Evolutionary conservation across 2,888 invertebrate genomes (phyloP), one percentile per base, ranked within the genome.

Genomic region (Noctua fimbriata): DNA sequence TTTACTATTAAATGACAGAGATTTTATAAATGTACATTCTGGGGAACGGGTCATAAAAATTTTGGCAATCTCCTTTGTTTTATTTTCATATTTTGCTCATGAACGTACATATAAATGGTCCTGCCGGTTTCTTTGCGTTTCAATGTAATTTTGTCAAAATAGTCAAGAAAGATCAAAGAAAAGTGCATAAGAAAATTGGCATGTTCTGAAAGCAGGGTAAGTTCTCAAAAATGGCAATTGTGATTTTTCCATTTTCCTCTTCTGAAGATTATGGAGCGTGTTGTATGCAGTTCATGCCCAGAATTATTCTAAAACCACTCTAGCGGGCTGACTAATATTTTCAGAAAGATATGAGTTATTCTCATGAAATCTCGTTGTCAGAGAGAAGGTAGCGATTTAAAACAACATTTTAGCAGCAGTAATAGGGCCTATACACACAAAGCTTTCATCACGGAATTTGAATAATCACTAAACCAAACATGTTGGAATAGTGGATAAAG

Each of bases 371-470:
- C 14, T 41, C 16, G 21, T 70, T 44, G 41, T 21, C 24, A 1
- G 16, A 28, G n/a, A 12, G 14, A 36, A 73, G 5, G 32, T 14
- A 49, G 21, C 7, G 6, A 32, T 18, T 28, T n/a, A 41, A 16
- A 21, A 63, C 36, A 77, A 78, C 5, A 18, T 52, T 79, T n/a
- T 21, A 28, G 7, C 21, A 24, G 18, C 14, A 41, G 52, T 79
- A 44, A 44, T 65, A 44, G 18, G 44, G 18, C 18, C 24, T 49
- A 81, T 81, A 28, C 14, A 81, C 6, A 58, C 73, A 81, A 49
- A 60, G 21, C 4, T 60, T 65, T 71, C 28, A 47, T 41, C 12
- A 1, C 4, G 3, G 0, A 58, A 81, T 78, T 58, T 65, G 49
- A 69, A 72, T 79, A 28, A 66, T 78, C 12, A 44, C 12, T 0